phyloP scores from a whole-genome alignment of 1,140 invertebrate genomes.

The Conus ventricosus region DNA sequence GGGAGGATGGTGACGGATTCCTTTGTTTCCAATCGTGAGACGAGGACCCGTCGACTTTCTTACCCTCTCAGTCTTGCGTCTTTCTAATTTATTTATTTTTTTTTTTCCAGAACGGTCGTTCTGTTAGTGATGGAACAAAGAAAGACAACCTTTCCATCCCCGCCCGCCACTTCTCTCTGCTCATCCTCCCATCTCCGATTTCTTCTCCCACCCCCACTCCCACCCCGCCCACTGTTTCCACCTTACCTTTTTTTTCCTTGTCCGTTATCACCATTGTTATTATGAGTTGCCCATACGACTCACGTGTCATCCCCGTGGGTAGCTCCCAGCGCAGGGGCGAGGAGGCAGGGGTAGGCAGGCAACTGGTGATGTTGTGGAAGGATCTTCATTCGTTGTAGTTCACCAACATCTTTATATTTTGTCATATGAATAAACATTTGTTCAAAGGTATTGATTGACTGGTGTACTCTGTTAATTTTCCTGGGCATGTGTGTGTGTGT shows the following conservation, averaged over 20 bases:
- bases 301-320: no score
- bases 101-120: background rate
- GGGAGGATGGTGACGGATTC: no score
- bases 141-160: background rate
- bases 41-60: no score
- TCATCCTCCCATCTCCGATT: background rate
- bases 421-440: constrained; percentile 17
- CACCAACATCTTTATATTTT: constrained; percentile 19
- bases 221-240: background rate
- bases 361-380: no score
- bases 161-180: background rate
- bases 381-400: background rate
- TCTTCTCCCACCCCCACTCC: background rate
- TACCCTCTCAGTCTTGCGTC: background rate
- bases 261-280: background rate
- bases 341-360: no score
- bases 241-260: background rate
- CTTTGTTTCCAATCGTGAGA: no score
- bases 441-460: background rate
- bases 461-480: background rate
- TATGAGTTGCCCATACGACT: no score
- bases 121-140: background rate
- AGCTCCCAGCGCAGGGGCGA: no score
- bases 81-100: background rate
- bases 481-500: background rate